These are phyloP conservation scores for Corythucha ciliata DNA, from an alignment of 2,888 invertebrate genomes.

Conservation along the genomic window DNA sequence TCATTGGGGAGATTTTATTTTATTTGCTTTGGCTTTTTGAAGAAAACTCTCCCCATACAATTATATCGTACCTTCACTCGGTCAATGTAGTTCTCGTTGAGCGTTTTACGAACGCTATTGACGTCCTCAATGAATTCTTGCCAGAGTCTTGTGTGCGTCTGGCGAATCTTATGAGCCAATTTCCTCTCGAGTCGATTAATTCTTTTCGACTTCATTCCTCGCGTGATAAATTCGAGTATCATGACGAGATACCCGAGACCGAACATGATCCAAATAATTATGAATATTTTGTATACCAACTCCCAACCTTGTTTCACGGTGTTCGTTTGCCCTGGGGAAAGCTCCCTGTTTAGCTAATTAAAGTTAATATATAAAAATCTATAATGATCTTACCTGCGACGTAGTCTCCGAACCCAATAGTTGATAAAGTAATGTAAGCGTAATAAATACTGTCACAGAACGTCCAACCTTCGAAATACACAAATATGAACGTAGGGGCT, in stretches of 20 bases:
- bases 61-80: constrained; percentile 70
- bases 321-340: constrained; percentile 36
- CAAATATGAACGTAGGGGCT: constrained; percentile 73
- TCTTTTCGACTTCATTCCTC: constrained; percentile 64
- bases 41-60: too few relatives aligned
- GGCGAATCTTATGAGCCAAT: constrained; percentile 63
- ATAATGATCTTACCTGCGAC: constrained; percentile 60
- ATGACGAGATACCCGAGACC: constrained; percentile 85
- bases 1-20: too few relatives aligned
- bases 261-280: constrained; percentile 83
- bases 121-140: constrained; percentile 66
- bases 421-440: constrained; percentile 75
- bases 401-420: constrained; percentile 87
- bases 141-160: constrained; percentile 68
- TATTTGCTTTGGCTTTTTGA: too few relatives aligned
- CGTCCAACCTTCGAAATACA: constrained; percentile 76
- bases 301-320: constrained; percentile 39
- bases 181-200: constrained; percentile 65
- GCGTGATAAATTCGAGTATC: constrained; percentile 76
- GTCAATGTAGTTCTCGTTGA: constrained; percentile 72
- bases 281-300: constrained; percentile 67
- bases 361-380: not conserved
- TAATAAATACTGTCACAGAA: constrained; percentile 78
- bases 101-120: constrained; percentile 59
- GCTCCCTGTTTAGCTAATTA: not conserved